These are phyloP conservation scores for Labeo rohita DNA, from an alignment of 2,113 vertebrate genomes.

Conservation along the genomic window DNA sequence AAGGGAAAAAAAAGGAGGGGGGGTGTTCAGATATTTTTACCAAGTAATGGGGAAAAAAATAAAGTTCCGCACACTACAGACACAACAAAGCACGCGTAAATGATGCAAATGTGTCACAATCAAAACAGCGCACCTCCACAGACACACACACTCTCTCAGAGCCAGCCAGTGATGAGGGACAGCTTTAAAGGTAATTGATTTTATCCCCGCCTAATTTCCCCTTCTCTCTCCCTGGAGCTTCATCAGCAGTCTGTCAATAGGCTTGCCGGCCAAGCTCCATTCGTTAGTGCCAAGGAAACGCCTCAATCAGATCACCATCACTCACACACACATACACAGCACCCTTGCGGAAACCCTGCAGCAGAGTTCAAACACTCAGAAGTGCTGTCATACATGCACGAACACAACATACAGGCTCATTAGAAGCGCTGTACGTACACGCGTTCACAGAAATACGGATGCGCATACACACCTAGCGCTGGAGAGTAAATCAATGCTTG, in stretches of 20 bases:
- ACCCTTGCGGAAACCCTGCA: slow-evolving; percentile 32
- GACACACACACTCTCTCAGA: slow-evolving; percentile 42
- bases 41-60: not conserved
- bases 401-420: slow-evolving; percentile 24
- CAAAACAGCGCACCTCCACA: slow-evolving; percentile 15
- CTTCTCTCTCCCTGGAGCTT: slow-evolving; percentile 64
- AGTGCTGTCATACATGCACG: slow-evolving; percentile 45
- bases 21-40: not conserved
- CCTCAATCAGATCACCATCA: slow-evolving; percentile 80
- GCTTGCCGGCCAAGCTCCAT: slow-evolving; percentile 67
- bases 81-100: slow-evolving; percentile 8
- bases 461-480: slow-evolving; percentile 7
- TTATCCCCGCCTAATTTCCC: slow-evolving; percentile 75
- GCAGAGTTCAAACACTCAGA: slow-evolving; percentile 22
- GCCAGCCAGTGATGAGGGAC: slow-evolving; percentile 66
- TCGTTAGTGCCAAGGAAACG: slow-evolving; percentile 74
- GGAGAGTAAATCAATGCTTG: slow-evolving; percentile 36
- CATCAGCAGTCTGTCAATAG: slow-evolving; percentile 81
- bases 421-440: slow-evolving; percentile 17
- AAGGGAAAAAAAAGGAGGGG: no score
- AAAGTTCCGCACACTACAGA: not conserved
- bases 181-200: slow-evolving; percentile 79
- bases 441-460: not conserved
- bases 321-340: slow-evolving; percentile 58
- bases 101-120: slow-evolving; percentile 13